These are phyloP conservation scores for Orchestes rusci DNA, from an alignment of 2,888 invertebrate species.

Conservation along the genomic window DNA sequence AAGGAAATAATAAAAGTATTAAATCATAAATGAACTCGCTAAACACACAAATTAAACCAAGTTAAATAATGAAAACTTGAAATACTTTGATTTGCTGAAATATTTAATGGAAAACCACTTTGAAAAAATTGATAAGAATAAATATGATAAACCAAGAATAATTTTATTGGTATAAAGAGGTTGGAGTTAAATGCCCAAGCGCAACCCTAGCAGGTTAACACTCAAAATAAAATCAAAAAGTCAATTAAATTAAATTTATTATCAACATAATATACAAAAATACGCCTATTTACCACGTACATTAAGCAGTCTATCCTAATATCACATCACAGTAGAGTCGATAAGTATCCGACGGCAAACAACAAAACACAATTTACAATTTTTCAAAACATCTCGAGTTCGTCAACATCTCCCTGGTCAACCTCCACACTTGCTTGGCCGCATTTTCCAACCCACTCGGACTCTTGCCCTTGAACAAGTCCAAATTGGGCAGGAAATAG, in stretches of 20 bases:
- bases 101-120: too few relatives aligned
- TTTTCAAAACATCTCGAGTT: slow-evolving; percentile 73
- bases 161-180: too few relatives aligned
- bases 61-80: too few relatives aligned
- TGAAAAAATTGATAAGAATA: too few relatives aligned
- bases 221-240: too few relatives aligned
- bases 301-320: slow-evolving; percentile 19
- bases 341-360: slow-evolving; percentile 16
- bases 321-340: slow-evolving; percentile 23
- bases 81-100: too few relatives aligned
- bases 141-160: too few relatives aligned
- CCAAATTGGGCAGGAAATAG: slow-evolving; percentile 75
- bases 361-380: slow-evolving; percentile 43
- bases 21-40: too few relatives aligned
- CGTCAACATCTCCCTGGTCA: slow-evolving; percentile 70
- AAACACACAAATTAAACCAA: too few relatives aligned
- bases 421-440: slow-evolving; percentile 72
- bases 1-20: too few relatives aligned
- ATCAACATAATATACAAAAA: slow-evolving; percentile 24
- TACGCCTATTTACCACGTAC: slow-evolving; percentile 19
- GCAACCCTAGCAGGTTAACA: too few relatives aligned
- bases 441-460: slow-evolving; percentile 69
- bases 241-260: slow-evolving; percentile 17
- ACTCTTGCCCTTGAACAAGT: slow-evolving; percentile 73
- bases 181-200: too few relatives aligned